Evolutionary conservation across 2,888 invertebrate species (phyloP).

Genomic region (Chesias legatella): DNA sequence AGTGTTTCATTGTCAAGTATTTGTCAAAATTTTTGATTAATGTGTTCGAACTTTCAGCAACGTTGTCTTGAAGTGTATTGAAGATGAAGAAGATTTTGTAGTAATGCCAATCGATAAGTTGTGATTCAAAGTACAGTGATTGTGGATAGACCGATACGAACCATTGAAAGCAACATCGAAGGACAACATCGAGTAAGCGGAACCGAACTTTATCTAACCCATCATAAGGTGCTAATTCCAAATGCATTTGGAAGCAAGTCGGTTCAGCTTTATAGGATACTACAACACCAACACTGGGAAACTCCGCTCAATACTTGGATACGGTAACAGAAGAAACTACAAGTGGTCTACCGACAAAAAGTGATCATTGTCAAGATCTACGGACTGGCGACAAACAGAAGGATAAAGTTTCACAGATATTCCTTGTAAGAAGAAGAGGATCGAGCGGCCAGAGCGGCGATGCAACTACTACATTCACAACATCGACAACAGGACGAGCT

Average conservation of each 20-base stretch:
- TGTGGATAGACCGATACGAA: conserved; percentile 72
- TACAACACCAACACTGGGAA: conserved; percentile 69
- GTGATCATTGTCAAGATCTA: conserved; percentile 65
- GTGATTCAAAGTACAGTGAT: conserved; percentile 62
- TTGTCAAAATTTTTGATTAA: conserved; percentile 36
- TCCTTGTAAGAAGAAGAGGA: conserved; percentile 67
- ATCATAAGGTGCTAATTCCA: conserved; percentile 13
- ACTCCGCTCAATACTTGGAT: conserved; percentile 69
- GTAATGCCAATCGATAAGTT: conserved; percentile 56
- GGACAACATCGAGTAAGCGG: conserved; percentile 73
- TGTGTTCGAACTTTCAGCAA: conserved; percentile 50
- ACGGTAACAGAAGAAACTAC: conserved; percentile 74
- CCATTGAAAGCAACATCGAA: conserved; percentile 78
- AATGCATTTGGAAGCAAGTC: conserved; percentile 33
- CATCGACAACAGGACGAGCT: conserved; percentile 73
- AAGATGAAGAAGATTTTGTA: conserved; percentile 41
- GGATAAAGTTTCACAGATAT: conserved; percentile 66
- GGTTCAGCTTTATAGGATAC: conserved; percentile 59
- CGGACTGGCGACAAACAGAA: conserved; percentile 69
- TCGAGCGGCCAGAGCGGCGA: conserved; percentile 67
- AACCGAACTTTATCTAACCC: conserved; percentile 49
- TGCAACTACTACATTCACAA: conserved; percentile 79
- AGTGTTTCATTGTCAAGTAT: conserved; percentile 61
- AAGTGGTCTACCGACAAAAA: conserved; percentile 71
- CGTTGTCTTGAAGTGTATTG: conserved; percentile 56